Conservation (phyloP, 2,888 invertebrate species). For the Mythimna ferrago region DNA sequence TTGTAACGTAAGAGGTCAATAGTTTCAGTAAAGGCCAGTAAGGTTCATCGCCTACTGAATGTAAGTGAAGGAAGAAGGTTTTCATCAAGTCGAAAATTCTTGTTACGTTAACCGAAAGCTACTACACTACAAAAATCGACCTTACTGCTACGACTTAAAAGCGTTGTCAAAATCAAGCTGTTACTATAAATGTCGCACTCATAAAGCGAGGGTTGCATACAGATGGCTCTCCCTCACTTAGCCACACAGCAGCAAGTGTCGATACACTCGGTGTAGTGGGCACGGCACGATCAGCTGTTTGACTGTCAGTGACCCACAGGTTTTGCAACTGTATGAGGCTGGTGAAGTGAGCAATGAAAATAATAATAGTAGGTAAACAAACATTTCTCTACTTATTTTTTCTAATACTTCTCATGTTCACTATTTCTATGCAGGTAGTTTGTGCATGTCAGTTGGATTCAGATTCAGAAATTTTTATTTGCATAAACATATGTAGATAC, state of each 20-base stretch:
- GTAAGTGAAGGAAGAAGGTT: neutral
- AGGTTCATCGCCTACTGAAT: no score
- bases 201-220: neutral
- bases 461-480: no score
- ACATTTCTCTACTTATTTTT: no score
- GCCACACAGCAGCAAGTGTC: neutral
- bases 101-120: neutral
- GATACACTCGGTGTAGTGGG: neutral
- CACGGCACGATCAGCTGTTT: neutral
- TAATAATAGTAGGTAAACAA: no score
- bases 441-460: no score
- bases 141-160: neutral
- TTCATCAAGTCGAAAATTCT: neutral
- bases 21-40: neutral
- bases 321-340: no score
- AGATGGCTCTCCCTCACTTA: neutral
- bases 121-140: neutral
- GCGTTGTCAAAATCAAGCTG: no score
- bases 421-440: no score
- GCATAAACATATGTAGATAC: no score
- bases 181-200: neutral
- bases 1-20: neutral
- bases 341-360: no score
- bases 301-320: no score
- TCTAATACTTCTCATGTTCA: no score